These are phyloP conservation scores for Cydia strobilella DNA, from an alignment of 1,140 invertebrate genomes.

Conservation along the genomic window DNA sequence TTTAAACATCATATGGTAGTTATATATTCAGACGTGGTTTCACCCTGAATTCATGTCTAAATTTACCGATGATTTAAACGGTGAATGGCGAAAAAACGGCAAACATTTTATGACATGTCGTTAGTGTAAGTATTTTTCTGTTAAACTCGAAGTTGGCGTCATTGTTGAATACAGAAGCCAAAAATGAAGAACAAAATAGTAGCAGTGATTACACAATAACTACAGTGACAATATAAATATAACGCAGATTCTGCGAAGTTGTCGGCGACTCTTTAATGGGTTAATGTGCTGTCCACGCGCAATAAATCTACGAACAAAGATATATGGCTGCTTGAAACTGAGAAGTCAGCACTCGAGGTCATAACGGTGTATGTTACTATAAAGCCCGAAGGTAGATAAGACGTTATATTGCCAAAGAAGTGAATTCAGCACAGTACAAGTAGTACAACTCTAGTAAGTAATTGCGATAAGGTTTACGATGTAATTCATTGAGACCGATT, in stretches of 20 bases:
- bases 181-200: not conserved
- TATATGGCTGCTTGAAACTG: slow-evolving; percentile 4
- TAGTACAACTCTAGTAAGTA: not conserved
- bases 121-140: not conserved
- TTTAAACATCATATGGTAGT: not conserved
- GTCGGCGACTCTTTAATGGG: slow-evolving; percentile 32
- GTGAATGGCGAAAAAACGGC: not conserved
- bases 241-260: not conserved
- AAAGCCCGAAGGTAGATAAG: not conserved
- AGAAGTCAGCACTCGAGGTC: not conserved
- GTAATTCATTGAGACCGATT: not conserved
- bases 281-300: slow-evolving; percentile 31
- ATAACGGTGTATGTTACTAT: not conserved
- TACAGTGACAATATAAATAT: slow-evolving; percentile 9
- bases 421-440: not conserved
- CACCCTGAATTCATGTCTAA: not conserved
- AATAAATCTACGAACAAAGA: slow-evolving; percentile 26
- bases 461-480: slow-evolving; percentile 15
- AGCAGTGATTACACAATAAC: slow-evolving; percentile 8
- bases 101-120: not conserved
- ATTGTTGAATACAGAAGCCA: not conserved
- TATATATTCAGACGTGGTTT: not conserved
- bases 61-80: not conserved
- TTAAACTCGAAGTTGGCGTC: not conserved
- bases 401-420: not conserved